Evolutionary conservation across 2,888 invertebrate species (phyloP).

Genomic region (Cantharis flavilabris): DNA sequence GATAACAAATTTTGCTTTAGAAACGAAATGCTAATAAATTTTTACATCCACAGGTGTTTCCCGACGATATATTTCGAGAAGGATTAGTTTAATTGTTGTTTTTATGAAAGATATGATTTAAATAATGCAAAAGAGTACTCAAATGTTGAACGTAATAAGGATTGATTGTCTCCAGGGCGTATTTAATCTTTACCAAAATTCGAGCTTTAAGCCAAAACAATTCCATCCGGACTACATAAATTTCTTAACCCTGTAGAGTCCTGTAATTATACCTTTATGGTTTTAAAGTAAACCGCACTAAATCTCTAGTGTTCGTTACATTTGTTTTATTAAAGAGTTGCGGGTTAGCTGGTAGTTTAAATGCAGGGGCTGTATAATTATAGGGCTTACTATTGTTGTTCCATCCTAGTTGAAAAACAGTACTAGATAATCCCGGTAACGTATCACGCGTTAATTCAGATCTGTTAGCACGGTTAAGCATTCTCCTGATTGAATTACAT

Average conservation of each 20-base stretch:
- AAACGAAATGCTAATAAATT: constrained; percentile 18
- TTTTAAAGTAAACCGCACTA: constrained; percentile 54
- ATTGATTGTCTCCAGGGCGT: constrained; percentile 24
- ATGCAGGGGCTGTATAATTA: constrained; percentile 39
- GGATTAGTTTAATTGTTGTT: constrained; percentile 15
- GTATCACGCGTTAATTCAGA: constrained; percentile 18
- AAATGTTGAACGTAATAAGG: constrained; percentile 16
- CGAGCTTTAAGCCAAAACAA: constrained; percentile 38
- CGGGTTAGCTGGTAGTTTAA: constrained; percentile 39
- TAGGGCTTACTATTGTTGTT: constrained; percentile 39
- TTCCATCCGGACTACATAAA: constrained; percentile 51
- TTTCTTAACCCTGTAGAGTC: constrained; percentile 52
- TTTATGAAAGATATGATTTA: constrained; percentile 8
- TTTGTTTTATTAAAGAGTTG: constrained; percentile 45
- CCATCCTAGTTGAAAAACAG: constrained; percentile 12
- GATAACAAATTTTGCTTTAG: constrained; percentile 8
- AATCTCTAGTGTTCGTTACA: constrained; percentile 47
- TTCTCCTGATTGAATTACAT: constrained; percentile 38
- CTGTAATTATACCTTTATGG: constrained; percentile 55
- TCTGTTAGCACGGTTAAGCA: constrained; percentile 23
- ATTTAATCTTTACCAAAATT: constrained; percentile 27
- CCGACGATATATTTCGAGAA: constrained; percentile 1
- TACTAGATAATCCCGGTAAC: constrained; percentile 8
- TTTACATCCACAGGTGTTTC: constrained; percentile 22
- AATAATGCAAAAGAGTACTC: constrained; percentile 20